Base-by-base conservation (phyloP, 2,113 vertebrate species). In the Oryzias celebensis region DNA sequence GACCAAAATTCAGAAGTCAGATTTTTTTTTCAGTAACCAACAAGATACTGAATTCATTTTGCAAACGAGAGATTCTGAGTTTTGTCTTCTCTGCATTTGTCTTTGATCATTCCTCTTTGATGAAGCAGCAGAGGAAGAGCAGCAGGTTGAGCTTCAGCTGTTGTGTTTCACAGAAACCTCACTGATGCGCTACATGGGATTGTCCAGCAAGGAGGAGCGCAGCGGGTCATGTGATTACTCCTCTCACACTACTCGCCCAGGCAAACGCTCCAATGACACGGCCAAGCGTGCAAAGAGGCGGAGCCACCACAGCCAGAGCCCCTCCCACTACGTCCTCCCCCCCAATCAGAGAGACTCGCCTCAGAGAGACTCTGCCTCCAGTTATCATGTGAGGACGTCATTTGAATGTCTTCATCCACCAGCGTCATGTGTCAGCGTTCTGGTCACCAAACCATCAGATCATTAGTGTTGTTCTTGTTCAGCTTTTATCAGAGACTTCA, bases 241-340 rank as follows among this genome's bases (percentile, higher is more conserved):
- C 52, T 90, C 83, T 50, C 93, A 98, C 91, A 95, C 95, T 26
- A 80, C 90, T 0, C 95, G 95, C 54, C 96, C 95, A 0, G 95
- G 95, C 7, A 98, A 97, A 73, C 94, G 96, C 31, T 90, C 92
- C 74, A 87, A 84, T 53, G 95, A 97, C 77, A 98, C 96, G 18
- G 94, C 94, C 44, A 98, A 96, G 65, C 94, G 96, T 8, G 92
- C 93, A 28, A 98, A 96, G 91, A 98, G 96, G 92, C 97, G 96
- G 51, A 94, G 94, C 63, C 96, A 99, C 80, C 98, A 98, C 88
- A 93, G 93, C 26, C 94, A 91, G 75, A 99, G 96, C 84, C 96
- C 97, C 58, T 94, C 93, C 84, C 96, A 97, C 90, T 98, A 98
- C 55, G 92, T 95, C 0, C 86, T 98, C 26, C 91, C 96, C 61